Evolutionary conservation across 2,797 vertebrate genomes (phyloP).

Genomic region (Erpetoichthys calabaricus): DNA sequence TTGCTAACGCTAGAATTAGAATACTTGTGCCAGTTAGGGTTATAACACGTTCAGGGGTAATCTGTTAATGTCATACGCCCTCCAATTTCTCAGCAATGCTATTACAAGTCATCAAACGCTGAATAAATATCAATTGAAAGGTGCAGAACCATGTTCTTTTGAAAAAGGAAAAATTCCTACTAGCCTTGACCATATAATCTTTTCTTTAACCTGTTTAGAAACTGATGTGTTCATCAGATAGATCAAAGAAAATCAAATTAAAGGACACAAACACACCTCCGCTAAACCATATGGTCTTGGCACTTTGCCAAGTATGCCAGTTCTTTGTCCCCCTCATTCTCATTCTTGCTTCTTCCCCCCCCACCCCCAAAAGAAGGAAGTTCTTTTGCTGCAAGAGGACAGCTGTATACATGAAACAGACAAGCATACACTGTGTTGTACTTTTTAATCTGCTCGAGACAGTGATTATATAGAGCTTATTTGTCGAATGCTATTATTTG

Average conservation of each 20-base stretch:
- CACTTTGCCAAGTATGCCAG: conserved; percentile 39
- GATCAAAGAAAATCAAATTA: conserved; percentile 54
- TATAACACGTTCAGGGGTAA: no score
- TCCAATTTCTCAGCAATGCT: background rate
- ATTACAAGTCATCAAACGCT: background rate
- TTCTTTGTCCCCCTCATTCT: conserved; percentile 41
- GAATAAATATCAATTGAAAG: background rate
- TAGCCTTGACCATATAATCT: conserved; percentile 20
- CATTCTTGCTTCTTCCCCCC: no score
- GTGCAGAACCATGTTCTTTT: no score
- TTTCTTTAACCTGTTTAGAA: conserved; percentile 34
- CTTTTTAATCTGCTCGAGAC: conserved; percentile 60
- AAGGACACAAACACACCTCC: conserved; percentile 23
- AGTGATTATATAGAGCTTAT: conserved; percentile 64
- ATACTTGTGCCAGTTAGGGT: no score
- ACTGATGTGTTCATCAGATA: conserved; percentile 32
- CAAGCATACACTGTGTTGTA: conserved; percentile 46
- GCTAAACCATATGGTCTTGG: conserved; percentile 35
- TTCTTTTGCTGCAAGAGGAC: conserved; percentile 43
- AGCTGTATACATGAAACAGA: conserved; percentile 60
- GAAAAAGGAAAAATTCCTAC: background rate
- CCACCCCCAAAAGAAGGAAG: conserved; percentile 26
- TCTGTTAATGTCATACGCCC: background rate
- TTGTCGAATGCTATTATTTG: conserved; percentile 52
- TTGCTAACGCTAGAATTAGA: no score